Conservation (phyloP, 2,797 vertebrate genomes). For the Spea hammondii region DNA sequence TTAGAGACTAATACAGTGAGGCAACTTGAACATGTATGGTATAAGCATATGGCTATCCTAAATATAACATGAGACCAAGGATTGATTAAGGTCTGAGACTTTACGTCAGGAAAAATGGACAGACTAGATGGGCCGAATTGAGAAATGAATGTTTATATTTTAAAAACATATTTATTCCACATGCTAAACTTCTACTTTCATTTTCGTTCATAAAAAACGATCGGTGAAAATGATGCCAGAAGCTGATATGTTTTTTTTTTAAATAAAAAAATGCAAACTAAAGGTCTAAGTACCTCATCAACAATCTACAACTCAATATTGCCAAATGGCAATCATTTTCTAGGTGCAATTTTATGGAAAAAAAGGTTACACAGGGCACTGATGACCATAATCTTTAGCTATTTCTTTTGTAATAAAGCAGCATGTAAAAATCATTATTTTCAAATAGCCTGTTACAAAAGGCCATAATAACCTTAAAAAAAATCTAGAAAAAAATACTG, state of each 20-base stretch:
- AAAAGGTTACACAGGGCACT: background rate
- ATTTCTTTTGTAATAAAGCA: background rate
- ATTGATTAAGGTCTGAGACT: too few species aligned
- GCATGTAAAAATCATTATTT: background rate
- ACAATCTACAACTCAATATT: background rate
- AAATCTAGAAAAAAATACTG: background rate
- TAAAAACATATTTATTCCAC: background rate
- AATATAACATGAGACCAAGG: too few species aligned
- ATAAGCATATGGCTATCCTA: too few species aligned
- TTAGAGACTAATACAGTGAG: too few species aligned
- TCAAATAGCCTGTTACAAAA: background rate
- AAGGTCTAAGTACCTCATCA: conserved; percentile 16
- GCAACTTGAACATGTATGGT: too few species aligned
- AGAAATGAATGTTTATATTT: background rate
- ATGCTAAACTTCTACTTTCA: background rate
- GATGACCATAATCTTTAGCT: background rate
- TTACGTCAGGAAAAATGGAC: too few species aligned
- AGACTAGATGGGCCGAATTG: background rate
- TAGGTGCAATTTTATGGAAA: background rate
- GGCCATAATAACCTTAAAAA: background rate
- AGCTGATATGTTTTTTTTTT: conserved; percentile 12
- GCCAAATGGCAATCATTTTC: background rate
- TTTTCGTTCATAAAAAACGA: background rate
- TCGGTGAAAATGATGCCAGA: conserved; percentile 2
- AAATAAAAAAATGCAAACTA: conserved; percentile 4